Conservation (phyloP, 2,888 invertebrate species). For the Apotomis betuletana region DNA sequence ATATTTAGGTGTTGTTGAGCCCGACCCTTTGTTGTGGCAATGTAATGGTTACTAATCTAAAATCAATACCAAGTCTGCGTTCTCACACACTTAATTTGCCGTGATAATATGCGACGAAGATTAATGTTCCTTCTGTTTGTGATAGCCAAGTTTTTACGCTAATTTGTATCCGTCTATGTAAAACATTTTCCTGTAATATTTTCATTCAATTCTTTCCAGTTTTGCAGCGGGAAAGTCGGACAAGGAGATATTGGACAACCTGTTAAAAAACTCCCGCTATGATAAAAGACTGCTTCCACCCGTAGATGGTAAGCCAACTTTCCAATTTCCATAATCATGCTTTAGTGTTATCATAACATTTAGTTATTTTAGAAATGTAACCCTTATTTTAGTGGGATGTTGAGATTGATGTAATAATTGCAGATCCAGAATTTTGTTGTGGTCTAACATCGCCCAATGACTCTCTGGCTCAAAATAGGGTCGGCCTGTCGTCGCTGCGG, state of each 20-base stretch:
- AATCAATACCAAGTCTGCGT: conserved; percentile 62
- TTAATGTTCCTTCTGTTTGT: conserved; percentile 52
- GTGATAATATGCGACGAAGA: conserved; percentile 55
- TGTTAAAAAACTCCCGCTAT: conserved; percentile 93
- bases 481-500: conserved; percentile 79
- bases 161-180: not conserved
- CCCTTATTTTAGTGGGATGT: conserved; percentile 43
- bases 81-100: conserved; percentile 61
- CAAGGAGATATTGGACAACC: conserved; percentile 96
- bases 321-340: not conserved
- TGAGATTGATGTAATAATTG: conserved; percentile 80
- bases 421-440: conserved; percentile 96
- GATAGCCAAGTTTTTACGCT: conserved; percentile 7
- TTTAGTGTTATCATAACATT: not conserved
- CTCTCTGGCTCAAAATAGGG: conserved; percentile 86
- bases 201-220: conserved; percentile 72
- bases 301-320: conserved; percentile 88
- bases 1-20: conserved; percentile 50
- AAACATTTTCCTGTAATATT: conserved; percentile 5
- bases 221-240: conserved; percentile 96
- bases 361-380: conserved; percentile 6
- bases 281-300: conserved; percentile 96
- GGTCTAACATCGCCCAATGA: conserved; percentile 91
- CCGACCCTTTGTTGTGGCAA: conserved; percentile 51
- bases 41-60: conserved; percentile 65